phyloP scores from a whole-genome alignment of 2,888 invertebrate genomes.

The Mimumesa dahlbomi region DNA sequence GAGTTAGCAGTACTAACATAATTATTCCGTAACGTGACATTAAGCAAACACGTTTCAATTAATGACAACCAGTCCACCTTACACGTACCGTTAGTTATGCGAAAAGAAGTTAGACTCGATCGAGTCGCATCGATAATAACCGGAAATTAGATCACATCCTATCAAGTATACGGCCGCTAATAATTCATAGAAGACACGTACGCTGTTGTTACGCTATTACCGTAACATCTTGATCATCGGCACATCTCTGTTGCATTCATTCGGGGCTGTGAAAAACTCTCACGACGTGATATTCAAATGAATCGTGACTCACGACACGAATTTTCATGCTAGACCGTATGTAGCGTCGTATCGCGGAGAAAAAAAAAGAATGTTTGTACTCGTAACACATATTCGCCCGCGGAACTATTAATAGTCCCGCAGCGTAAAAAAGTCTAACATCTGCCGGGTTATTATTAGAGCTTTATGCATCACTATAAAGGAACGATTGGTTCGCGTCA shows the following conservation, averaged over 20 bases:
- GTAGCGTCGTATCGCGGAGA: background rate
- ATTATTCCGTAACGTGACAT: background rate
- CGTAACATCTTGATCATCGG: conserved; percentile 49
- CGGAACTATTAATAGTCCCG: too few relatives aligned
- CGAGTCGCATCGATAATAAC: conserved; percentile 36
- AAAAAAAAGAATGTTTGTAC: too few relatives aligned
- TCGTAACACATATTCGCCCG: too few relatives aligned
- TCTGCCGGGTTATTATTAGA: too few relatives aligned
- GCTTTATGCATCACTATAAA: too few relatives aligned
- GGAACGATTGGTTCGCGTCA: too few relatives aligned
- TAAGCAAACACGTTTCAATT: conserved; percentile 23
- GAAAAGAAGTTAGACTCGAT: conserved; percentile 20
- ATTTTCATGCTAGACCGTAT: background rate
- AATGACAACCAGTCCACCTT: conserved; percentile 10
- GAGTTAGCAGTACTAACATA: background rate
- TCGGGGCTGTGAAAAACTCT: conserved; percentile 24
- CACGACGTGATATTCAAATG: conserved; percentile 31
- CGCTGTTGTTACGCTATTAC: conserved; percentile 28
- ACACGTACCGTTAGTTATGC: conserved; percentile 26
- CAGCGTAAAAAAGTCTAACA: too few relatives aligned
- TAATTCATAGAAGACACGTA: background rate
- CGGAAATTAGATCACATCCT: conserved; percentile 58
- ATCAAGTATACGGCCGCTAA: background rate
- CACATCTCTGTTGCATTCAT: conserved; percentile 50
- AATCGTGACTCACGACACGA: background rate